A percentile compares a stretch with the other conserved stretches of the same genome.
Evolutionary conservation across 2,113 vertebrate genomes (phyloP).

Genomic region (Apus apus): DNA sequence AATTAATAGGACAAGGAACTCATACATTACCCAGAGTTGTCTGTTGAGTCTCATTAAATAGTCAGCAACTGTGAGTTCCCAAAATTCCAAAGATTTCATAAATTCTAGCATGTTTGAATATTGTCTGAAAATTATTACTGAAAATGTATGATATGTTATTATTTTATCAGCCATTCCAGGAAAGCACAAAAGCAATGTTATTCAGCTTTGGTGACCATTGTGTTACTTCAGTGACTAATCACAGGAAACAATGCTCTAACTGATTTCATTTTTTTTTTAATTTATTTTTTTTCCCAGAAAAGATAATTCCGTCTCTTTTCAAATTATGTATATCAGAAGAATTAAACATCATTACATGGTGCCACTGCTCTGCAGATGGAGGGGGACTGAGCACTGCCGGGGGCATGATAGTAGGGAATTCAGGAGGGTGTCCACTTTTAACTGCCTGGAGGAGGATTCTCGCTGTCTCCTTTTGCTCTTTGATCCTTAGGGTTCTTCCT

Average conservation of each 20-base stretch:
- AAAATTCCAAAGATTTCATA: neutral
- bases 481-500: neutral
- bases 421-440: neutral
- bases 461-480: neutral
- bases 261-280: rapidly evolving
- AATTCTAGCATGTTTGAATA: neutral
- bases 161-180: neutral
- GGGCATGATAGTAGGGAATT: neutral
- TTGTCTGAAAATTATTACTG: neutral
- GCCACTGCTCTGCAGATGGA: neutral
- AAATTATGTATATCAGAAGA: neutral
- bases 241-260: neutral
- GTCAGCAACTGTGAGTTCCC: neutral
- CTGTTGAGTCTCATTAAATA: neutral
- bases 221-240: neutral
- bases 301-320: neutral
- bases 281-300: neutral
- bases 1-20: neutral
- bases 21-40: neutral
- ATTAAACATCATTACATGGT: neutral
- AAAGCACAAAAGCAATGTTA: neutral
- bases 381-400: neutral
- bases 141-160: neutral
- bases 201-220: neutral
- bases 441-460: neutral